Conservation (phyloP, 2,888 invertebrate species). For the Platycnemis pennipes region DNA sequence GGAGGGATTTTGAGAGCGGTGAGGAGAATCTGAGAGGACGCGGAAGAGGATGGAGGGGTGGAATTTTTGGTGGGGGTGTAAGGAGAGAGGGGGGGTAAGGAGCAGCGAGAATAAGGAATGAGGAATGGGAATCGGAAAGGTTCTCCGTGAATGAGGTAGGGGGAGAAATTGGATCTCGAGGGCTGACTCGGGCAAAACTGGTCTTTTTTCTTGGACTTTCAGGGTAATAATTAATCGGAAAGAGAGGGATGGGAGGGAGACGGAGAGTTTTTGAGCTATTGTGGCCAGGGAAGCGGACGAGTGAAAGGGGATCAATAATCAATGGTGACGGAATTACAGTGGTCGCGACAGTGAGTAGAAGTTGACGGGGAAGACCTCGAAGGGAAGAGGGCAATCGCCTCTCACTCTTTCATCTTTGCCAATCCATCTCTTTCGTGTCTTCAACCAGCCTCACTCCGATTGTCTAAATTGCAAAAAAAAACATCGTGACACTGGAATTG, state of each 20-base stretch:
- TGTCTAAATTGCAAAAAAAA: too few relatives aligned
- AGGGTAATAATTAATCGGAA: slow-evolving; percentile 35
- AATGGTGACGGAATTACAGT: slow-evolving; percentile 4
- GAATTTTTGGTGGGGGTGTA: neutral
- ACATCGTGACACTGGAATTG: too few relatives aligned
- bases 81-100: neutral
- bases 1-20: neutral
- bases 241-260: neutral
- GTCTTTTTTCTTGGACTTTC: neutral
- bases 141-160: neutral
- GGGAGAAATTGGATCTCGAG: neutral
- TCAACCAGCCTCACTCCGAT: too few relatives aligned
- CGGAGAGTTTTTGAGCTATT: too few relatives aligned
- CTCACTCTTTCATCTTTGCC: neutral
- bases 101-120: neutral
- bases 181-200: neutral
- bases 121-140: neutral
- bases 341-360: neutral
- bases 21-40: neutral
- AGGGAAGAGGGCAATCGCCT: neutral
- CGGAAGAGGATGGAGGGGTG: neutral
- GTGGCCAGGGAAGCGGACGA: neutral
- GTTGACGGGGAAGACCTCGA: neutral
- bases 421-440: too few relatives aligned
- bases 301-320: slow-evolving; percentile 23